Percentiles rank a stretch among this genome's conserved stretches.
These are phyloP conservation scores for Limnephilus marmoratus DNA, from an alignment of 2,888 invertebrate genomes.

Conservation along the genomic window DNA sequence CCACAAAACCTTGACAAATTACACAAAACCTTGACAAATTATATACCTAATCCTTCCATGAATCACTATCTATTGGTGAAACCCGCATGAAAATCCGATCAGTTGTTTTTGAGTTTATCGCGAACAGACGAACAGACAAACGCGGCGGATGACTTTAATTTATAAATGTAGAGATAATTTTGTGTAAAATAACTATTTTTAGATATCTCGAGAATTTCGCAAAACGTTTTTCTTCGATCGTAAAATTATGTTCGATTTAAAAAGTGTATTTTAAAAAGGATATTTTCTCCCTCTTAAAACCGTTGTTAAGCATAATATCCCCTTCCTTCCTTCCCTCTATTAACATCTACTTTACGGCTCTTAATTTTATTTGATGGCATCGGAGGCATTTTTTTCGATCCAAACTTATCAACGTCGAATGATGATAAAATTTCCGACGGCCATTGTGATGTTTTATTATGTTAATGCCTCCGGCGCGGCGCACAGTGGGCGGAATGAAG, in stretches of 20 bases:
- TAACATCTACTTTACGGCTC: background rate
- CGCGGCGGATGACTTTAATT: no score
- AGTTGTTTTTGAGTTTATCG: no score
- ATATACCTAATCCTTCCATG: no score
- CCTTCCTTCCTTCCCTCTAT: slow-evolving; percentile 2
- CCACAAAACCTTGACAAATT: no score
- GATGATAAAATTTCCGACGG: slow-evolving; percentile 5
- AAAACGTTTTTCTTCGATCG: background rate
- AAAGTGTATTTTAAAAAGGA: background rate
- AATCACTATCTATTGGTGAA: no score
- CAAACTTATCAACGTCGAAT: slow-evolving; percentile 37
- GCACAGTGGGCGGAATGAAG: no score
- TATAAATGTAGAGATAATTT: no score
- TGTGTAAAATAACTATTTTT: background rate
- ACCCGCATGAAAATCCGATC: no score
- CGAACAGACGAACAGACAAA: no score
- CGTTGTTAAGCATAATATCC: background rate
- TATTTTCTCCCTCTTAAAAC: background rate
- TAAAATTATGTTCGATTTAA: background rate
- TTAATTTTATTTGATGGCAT: slow-evolving; percentile 22
- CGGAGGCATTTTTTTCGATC: slow-evolving; percentile 20
- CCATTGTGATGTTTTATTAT: slow-evolving; percentile 40
- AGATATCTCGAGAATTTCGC: background rate
- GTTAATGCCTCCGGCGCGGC: slow-evolving; percentile 22
- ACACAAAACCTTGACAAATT: no score